These are phyloP conservation scores for Zhuqinia jingwanae DNA, from an alignment of 2,888 invertebrate species.

Conservation along the genomic window DNA sequence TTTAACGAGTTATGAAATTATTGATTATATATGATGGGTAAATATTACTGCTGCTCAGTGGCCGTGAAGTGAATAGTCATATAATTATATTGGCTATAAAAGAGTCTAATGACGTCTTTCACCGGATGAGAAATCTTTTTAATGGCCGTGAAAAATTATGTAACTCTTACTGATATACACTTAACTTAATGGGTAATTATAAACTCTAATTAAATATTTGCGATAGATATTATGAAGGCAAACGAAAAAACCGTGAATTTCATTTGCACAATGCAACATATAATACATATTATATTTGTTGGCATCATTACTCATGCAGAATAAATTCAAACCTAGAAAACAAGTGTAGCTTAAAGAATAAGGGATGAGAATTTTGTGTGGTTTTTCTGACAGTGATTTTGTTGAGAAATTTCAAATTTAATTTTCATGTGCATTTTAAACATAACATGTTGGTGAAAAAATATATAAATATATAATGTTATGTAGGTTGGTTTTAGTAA, in stretches of 20 bases:
- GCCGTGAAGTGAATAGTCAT: not conserved
- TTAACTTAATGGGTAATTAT: not conserved
- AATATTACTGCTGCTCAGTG: not conserved
- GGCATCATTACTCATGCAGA: constrained; percentile 35
- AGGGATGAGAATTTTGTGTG: not conserved
- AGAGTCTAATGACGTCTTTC: not conserved
- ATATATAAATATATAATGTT: no score
- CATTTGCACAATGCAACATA: not conserved
- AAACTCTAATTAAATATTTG: constrained; percentile 24
- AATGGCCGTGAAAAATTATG: not conserved
- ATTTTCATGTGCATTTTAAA: not conserved
- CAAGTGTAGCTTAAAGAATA: not conserved
- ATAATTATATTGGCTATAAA: not conserved
- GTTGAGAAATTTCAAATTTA: not conserved
- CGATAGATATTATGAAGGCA: not conserved
- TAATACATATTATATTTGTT: not conserved
- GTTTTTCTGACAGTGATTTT: not conserved
- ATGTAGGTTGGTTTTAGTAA: not conserved
- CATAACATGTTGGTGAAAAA: not conserved
- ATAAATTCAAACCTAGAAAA: constrained; percentile 9
- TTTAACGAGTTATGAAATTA: not conserved
- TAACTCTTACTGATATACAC: not conserved
- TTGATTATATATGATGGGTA: not conserved
- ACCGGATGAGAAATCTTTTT: not conserved
- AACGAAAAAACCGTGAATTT: not conserved